Conservation (phyloP, 2,888 invertebrate species). For the Hirtodrosophila trivittata region DNA sequence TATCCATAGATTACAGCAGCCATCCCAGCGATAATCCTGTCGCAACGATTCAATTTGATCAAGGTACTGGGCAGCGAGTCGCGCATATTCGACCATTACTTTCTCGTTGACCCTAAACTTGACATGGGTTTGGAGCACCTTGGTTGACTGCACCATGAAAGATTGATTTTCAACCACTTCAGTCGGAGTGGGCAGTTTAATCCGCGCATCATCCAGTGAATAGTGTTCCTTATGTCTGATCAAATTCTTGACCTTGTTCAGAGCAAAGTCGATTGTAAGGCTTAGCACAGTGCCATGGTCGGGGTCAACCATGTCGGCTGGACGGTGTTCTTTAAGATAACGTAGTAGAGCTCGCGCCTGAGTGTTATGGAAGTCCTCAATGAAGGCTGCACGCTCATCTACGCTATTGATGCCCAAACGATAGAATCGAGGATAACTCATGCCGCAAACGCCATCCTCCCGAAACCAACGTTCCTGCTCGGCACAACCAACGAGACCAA, state of each 20-base stretch:
- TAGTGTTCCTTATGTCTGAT: slow-evolving; percentile 66
- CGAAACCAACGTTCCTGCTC: slow-evolving; percentile 80
- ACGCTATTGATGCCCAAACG: slow-evolving; percentile 63
- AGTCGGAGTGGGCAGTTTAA: slow-evolving; percentile 44
- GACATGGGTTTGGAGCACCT: slow-evolving; percentile 79
- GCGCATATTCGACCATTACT: slow-evolving; percentile 62
- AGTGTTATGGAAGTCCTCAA: slow-evolving; percentile 89
- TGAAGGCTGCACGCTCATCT: slow-evolving; percentile 78
- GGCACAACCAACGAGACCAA: slow-evolving; percentile 83
- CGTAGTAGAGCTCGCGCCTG: slow-evolving; percentile 91
- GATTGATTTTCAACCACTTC: slow-evolving; percentile 63
- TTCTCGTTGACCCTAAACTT: slow-evolving; percentile 65
- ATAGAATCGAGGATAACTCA: slow-evolving; percentile 88
- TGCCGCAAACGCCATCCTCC: slow-evolving; percentile 80
- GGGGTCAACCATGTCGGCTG: slow-evolving; percentile 83
- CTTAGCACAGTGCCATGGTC: slow-evolving; percentile 84
- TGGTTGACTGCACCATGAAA: slow-evolving; percentile 71
- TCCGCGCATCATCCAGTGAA: slow-evolving; percentile 58
- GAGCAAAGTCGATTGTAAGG: slow-evolving; percentile 63
- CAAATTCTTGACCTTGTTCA: slow-evolving; percentile 60
- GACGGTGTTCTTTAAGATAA: slow-evolving; percentile 78
- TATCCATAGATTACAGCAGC: slow-evolving; percentile 94
- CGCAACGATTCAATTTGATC: slow-evolving; percentile 86
- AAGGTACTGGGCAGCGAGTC: slow-evolving; percentile 86
- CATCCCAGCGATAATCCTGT: slow-evolving; percentile 89